Evolutionary conservation across 2,113 vertebrate genomes (phyloP).

Genomic region (Mus pahari): DNA sequence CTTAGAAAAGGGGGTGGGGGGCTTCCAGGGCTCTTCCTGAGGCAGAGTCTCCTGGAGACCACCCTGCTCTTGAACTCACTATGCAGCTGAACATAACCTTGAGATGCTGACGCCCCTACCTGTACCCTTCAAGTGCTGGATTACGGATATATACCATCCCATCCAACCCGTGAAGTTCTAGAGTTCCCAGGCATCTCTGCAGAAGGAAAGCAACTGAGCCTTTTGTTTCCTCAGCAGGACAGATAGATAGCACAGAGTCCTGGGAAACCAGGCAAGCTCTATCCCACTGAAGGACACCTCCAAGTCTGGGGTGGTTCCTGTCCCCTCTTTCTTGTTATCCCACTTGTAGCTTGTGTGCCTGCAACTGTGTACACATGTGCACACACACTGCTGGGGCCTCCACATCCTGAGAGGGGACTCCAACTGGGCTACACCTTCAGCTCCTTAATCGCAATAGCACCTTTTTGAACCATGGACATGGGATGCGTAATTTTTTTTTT

Average conservation of each 20-base stretch:
- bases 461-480: not conserved
- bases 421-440: not conserved
- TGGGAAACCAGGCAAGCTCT: not conserved
- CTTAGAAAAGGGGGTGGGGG: not conserved
- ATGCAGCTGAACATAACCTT: not conserved
- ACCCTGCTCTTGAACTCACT: not conserved
- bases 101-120: not conserved
- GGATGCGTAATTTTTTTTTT: not conserved
- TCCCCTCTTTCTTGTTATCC: not conserved
- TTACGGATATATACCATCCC: not conserved
- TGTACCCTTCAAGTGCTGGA: not conserved
- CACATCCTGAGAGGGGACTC: not conserved
- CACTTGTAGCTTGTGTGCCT: not conserved
- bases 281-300: too few species aligned
- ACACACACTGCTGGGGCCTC: not conserved
- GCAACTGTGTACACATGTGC: not conserved
- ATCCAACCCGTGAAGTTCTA: not conserved
- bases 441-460: not conserved
- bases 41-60: not conserved
- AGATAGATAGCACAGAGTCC: not conserved
- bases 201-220: not conserved
- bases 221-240: not conserved
- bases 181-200: not conserved
- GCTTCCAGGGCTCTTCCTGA: not conserved
- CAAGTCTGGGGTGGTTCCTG: not conserved